Conservation (phyloP, 2,113 vertebrate genomes). For the Collichthys lucidus region DNA sequence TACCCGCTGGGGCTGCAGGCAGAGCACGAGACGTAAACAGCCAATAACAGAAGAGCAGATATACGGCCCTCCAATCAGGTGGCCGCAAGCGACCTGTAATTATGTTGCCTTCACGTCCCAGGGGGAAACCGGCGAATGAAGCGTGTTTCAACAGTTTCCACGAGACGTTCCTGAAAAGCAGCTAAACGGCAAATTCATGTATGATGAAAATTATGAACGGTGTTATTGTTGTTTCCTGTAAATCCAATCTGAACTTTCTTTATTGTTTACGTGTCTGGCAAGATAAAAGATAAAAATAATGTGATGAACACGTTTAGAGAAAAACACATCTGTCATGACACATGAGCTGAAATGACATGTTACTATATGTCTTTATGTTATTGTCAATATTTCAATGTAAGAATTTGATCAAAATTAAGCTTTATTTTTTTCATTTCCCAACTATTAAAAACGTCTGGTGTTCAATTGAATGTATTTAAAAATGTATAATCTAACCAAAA, state of each 20-base stretch:
- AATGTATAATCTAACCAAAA: not conserved
- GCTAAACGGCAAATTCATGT: not conserved
- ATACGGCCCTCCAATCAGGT: constrained; percentile 59
- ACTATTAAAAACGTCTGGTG: not conserved
- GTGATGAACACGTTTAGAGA: not conserved
- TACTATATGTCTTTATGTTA: not conserved
- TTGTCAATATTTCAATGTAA: not conserved
- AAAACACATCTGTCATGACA: not conserved
- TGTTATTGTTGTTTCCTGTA: no score
- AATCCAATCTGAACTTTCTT: not conserved
- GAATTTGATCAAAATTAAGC: not conserved
- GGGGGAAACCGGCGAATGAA: constrained; percentile 13
- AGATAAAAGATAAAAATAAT: not conserved
- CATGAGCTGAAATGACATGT: not conserved
- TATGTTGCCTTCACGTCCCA: constrained; percentile 45
- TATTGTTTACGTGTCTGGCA: not conserved
- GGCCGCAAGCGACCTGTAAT: constrained; percentile 13
- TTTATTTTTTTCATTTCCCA: not conserved
- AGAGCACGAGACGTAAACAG: constrained; percentile 59
- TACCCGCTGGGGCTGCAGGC: constrained; percentile 69
- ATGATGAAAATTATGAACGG: not conserved
- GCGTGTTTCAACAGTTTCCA: not conserved
- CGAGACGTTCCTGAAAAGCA: not conserved
- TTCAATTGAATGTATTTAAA: not conserved
- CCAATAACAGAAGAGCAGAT: constrained; percentile 75